These are phyloP conservation scores for Embiotoca jacksoni DNA, from an alignment of 2,113 vertebrate genomes.

Conservation along the genomic window DNA sequence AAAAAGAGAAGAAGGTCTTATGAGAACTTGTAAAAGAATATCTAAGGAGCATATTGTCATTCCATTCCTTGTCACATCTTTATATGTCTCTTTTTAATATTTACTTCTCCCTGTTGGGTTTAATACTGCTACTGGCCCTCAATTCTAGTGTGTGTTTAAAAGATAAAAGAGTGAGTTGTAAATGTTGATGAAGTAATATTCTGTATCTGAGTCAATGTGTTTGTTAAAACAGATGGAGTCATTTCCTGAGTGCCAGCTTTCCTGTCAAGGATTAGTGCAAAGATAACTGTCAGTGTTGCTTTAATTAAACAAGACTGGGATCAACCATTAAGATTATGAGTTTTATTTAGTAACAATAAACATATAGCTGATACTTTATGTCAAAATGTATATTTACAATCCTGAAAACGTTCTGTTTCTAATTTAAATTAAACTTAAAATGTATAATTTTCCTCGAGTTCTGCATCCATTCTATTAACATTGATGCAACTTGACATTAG, in stretches of 20 bases:
- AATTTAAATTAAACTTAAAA: neutral
- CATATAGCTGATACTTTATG: neutral
- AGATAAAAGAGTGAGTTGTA: slow-evolving; percentile 64
- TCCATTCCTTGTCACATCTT: slow-evolving; percentile 62
- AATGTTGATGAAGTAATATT: slow-evolving; percentile 68
- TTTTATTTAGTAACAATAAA: neutral
- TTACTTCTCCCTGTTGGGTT: slow-evolving; percentile 66
- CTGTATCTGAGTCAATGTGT: slow-evolving; percentile 43
- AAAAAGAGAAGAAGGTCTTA: slow-evolving; percentile 64
- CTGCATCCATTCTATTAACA: neutral
- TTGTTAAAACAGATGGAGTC: slow-evolving; percentile 54
- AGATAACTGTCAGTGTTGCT: neutral
- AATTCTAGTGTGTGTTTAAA: slow-evolving; percentile 64
- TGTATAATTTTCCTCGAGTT: neutral
- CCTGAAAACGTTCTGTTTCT: neutral
- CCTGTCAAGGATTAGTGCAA: slow-evolving; percentile 1
- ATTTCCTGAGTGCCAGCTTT: slow-evolving; percentile 29
- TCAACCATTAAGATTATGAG: neutral
- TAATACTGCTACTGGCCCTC: slow-evolving; percentile 53
- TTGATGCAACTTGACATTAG: neutral
- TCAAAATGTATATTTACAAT: neutral
- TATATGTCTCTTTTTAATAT: slow-evolving; percentile 67
- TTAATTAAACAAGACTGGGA: neutral
- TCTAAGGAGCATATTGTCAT: slow-evolving; percentile 70
- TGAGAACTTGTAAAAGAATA: slow-evolving; percentile 78